These are phyloP conservation scores for Sinocyclocheilus rhinocerous DNA, from an alignment of 2,113 vertebrate genomes.

Conservation along the genomic window DNA sequence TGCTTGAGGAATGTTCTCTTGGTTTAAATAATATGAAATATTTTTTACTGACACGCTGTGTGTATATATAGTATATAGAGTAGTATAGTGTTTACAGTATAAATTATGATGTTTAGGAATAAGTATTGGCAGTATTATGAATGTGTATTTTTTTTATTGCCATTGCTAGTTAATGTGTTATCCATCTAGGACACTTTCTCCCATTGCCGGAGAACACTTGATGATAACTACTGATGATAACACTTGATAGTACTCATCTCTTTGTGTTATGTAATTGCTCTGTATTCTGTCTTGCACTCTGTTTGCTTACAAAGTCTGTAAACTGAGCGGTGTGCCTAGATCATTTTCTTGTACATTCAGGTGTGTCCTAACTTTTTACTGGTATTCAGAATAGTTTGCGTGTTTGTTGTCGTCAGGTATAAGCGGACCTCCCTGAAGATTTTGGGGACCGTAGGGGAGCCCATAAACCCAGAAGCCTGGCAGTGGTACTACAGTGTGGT, in stretches of 20 bases:
- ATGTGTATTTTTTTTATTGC: neutral
- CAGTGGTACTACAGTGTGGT: conserved; percentile 93
- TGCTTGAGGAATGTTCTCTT: neutral
- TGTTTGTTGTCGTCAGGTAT: conserved; percentile 72
- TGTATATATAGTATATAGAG: neutral
- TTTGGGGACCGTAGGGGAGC: conserved; percentile 92
- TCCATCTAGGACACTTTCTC: neutral
- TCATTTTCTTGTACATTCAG: neutral
- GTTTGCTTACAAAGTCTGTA: neutral
- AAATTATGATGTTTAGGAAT: neutral
- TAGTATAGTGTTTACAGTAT: neutral
- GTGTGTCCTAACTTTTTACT: neutral
- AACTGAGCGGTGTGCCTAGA: neutral
- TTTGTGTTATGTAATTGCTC: neutral
- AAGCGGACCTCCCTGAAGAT: conserved; percentile 89
- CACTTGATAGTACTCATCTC: neutral
- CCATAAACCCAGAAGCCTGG: conserved; percentile 98
- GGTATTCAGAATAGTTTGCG: neutral
- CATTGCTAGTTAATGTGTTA: neutral
- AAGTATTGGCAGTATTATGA: neutral
- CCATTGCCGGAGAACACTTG: neutral
- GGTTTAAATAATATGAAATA: neutral
- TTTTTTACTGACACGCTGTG: neutral
- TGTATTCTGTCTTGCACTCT: neutral
- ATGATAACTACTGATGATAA: neutral